Base-by-base conservation (phyloP, 1,140 invertebrate species). In the Cyrtorhinus lividipennis region DNA sequence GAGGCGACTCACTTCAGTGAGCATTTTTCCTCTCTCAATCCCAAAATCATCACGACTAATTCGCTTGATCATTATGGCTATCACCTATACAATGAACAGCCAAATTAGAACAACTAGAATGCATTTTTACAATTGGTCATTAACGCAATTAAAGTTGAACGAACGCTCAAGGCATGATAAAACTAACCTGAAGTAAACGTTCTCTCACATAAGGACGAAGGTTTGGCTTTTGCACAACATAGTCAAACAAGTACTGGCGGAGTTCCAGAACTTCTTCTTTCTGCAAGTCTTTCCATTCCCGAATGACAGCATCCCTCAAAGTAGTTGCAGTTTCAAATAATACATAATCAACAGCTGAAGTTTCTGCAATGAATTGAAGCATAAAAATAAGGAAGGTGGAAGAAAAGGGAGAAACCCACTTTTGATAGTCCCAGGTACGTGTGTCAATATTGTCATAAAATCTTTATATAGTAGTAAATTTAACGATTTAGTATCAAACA, bases 21-120 rank as follows among this genome's bases (percentile, higher is more conserved):
- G 75, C 66, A 92, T 79, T 62, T 78, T 75, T 66, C 79, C 78
- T 66, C 86, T 78, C 68, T 87, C 83, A 67, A 77, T 75, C 23
- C 84, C 84, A 64, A 78, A 76, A 70, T 86, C 83, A 66, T 87
- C 83, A 22, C 90, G 79, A 67, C 84, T 88, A 12, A 80, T 81
- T 70, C 87, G 77, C 75, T 93, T 93, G 10, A 92, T 81, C 73
- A 92, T 91, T 62, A 93, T 89, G 23, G 88, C 88, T 68, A 92
- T 84, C 60, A 81, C 78, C 70, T 80, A 64, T 48, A 68, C 65
- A 66, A 15, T 27, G 25, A 63, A 46, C n/a, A n/a, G n/a, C n/a
- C n/a, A n/a, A n/a, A n/a, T n/a, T n/a, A n/a, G n/a, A n/a, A n/a
- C n/a, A n/a, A n/a, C n/a, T n/a, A n/a, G n/a, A n/a, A n/a, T n/a